These are phyloP conservation scores for Sarcophilus harrisii DNA, from an alignment of 2,797 vertebrate species.

Conservation along the genomic window DNA sequence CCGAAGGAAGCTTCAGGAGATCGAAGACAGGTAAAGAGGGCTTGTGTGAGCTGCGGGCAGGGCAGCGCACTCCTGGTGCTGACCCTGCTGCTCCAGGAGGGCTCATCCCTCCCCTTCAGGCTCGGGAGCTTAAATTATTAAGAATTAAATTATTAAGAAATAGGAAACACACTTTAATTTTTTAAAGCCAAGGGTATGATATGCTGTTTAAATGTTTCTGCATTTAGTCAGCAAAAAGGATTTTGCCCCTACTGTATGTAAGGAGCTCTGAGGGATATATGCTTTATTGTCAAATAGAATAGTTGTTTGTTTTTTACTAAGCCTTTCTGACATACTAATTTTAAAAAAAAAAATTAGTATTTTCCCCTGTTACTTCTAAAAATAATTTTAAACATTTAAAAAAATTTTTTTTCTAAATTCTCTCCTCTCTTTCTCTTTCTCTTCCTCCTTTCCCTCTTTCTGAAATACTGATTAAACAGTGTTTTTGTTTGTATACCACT, in stretches of 20 bases:
- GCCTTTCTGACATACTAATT: background rate
- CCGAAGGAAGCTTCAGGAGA: slow-evolving; percentile 86
- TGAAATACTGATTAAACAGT: background rate
- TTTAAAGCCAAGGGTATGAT: background rate
- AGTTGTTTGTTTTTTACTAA: background rate
- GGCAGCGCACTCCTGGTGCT: too few relatives aligned
- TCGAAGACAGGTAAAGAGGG: slow-evolving; percentile 86
- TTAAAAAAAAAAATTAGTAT: background rate
- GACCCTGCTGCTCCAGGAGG: background rate
- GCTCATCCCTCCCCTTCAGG: background rate
- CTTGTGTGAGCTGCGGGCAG: background rate
- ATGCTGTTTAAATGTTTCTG: background rate
- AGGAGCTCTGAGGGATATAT: background rate
- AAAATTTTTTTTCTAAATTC: background rate
- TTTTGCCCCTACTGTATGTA: background rate
- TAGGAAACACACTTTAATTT: background rate
- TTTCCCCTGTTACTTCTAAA: background rate
- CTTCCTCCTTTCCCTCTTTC: too few relatives aligned
- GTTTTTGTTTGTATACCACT: background rate
- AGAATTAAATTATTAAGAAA: background rate
- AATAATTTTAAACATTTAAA: background rate
- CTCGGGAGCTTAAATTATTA: background rate
- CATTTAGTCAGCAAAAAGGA: background rate
- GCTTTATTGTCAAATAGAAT: background rate
- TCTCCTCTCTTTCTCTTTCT: background rate